A percentile compares a stretch with the other conserved stretches of the same genome.
Evolutionary conservation across 2,113 vertebrate species (phyloP).

Genomic region (Lophura nycthemera): DNA sequence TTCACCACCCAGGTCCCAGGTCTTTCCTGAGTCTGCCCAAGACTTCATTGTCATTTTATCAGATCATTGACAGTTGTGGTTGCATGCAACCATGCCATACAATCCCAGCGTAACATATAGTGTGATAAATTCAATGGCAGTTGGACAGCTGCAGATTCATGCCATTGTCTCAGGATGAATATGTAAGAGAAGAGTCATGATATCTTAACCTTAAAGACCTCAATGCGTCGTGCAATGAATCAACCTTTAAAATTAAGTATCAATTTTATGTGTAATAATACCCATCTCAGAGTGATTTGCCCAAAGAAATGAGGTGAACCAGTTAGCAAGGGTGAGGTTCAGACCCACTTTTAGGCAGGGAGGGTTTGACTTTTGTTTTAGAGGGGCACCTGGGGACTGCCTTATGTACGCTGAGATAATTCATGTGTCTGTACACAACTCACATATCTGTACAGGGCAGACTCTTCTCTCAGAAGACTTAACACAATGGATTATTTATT

Average conservation of each 20-base stretch:
- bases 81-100: rapidly evolving
- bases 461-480: not conserved
- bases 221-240: not conserved
- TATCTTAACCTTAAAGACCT: not conserved
- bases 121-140: rapidly evolving
- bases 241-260: not conserved
- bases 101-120: not conserved
- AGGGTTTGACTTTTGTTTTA: not conserved
- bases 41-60: not conserved
- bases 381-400: not conserved
- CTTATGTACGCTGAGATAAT: not conserved
- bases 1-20: not conserved
- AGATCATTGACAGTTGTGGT: not conserved
- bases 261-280: not conserved
- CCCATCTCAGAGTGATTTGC: not conserved
- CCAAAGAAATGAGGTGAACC: not conserved
- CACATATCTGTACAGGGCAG: rapidly evolving
- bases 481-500: not conserved
- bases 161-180: rapidly evolving
- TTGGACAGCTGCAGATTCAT: not conserved
- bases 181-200: not conserved
- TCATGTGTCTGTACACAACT: rapidly evolving
- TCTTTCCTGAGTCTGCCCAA: not conserved
- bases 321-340: not conserved
- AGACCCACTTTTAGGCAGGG: rapidly evolving